Evolutionary conservation across 2,113 vertebrate genomes (phyloP).

Genomic region (Tetraodon nigroviridis): DNA sequence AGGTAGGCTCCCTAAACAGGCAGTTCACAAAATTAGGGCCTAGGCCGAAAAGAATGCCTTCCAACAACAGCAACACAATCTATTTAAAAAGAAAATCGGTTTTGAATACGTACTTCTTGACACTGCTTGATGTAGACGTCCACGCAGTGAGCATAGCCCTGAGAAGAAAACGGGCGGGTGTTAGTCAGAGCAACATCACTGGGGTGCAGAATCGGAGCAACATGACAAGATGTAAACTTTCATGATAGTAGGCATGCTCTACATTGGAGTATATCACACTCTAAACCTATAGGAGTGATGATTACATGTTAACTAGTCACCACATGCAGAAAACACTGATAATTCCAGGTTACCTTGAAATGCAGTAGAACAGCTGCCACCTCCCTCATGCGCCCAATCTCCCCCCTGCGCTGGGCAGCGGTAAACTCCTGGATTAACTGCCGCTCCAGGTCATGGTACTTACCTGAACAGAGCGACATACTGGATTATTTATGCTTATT

Average conservation of each 20-base stretch:
- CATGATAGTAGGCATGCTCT: neutral
- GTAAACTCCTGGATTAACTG: constrained; percentile 99
- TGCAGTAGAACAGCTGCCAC: constrained; percentile 96
- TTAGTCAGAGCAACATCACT: constrained; percentile 12
- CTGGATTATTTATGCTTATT: neutral
- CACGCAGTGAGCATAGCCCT: constrained; percentile 99
- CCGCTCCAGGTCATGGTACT: constrained; percentile 98
- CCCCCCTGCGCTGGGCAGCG: constrained; percentile 87
- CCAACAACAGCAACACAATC: neutral
- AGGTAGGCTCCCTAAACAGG: constrained; percentile 84
- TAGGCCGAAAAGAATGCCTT: neutral
- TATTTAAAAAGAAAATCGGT: neutral
- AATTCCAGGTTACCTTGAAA: constrained; percentile 87
- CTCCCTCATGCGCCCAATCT: constrained; percentile 96
- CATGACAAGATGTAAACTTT: neutral
- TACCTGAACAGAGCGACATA: constrained; percentile 76
- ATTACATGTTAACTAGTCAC: neutral
- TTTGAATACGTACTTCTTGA: constrained; percentile 81
- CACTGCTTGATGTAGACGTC: constrained; percentile 99
- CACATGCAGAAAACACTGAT: neutral
- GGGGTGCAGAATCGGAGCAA: neutral
- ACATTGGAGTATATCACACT: neutral
- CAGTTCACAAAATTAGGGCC: neutral
- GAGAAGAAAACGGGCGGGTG: constrained; percentile 19
- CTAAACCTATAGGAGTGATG: neutral